Conservation (phyloP, 1,140 invertebrate species). For the Adoxophyes honmai region DNA sequence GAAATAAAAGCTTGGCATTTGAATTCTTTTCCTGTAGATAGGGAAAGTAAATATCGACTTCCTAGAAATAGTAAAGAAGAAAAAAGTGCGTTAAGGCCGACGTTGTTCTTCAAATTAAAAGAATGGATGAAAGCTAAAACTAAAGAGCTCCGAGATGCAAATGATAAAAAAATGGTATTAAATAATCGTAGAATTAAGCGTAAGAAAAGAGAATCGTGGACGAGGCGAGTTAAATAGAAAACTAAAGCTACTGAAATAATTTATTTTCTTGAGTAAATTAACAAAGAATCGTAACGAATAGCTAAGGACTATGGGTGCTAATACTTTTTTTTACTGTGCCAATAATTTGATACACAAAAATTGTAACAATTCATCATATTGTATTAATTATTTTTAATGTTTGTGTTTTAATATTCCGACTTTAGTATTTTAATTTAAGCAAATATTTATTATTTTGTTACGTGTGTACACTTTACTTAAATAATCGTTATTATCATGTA, state of each 20-base stretch:
- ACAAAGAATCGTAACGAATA: neutral
- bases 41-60: constrained; percentile 23
- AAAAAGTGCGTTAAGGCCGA: constrained; percentile 19
- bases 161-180: constrained; percentile 14
- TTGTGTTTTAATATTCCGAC: no score
- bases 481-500: no score
- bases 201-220: constrained; percentile 49
- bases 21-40: constrained; percentile 39
- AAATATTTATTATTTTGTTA: no score
- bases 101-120: constrained; percentile 43
- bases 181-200: constrained; percentile 37
- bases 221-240: constrained; percentile 38
- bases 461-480: no score
- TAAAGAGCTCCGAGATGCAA: constrained; percentile 25
- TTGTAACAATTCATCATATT: no score
- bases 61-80: constrained; percentile 25
- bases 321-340: neutral
- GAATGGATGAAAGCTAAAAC: constrained; percentile 40
- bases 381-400: constrained; percentile 11
- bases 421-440: no score
- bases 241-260: no score
- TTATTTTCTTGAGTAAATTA: no score
- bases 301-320: neutral
- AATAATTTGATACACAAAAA: neutral
- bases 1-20: constrained; percentile 49